phyloP scores from a whole-genome alignment of 2,113 vertebrate genomes.

The Esox niger region DNA sequence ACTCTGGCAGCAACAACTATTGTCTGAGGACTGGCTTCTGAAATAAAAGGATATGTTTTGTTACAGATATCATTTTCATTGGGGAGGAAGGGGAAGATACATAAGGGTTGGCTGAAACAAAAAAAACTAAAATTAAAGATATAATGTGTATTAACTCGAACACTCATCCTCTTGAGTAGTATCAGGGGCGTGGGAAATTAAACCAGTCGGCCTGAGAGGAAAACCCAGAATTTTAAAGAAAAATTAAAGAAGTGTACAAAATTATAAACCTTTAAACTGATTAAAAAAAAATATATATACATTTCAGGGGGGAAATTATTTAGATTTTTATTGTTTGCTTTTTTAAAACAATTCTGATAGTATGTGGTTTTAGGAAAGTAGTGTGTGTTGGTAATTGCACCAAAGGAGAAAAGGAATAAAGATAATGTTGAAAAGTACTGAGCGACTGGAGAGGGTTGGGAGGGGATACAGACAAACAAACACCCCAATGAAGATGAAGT shows the following conservation, averaged over 20 bases:
- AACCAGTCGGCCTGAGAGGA: neutral
- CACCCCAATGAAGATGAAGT: conserved; percentile 14
- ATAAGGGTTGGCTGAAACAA: neutral
- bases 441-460: neutral
- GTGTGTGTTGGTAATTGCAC: neutral
- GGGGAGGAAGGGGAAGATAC: conserved; percentile 1
- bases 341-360: neutral
- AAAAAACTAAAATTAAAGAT: neutral
- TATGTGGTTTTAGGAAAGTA: neutral
- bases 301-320: neutral
- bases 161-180: conserved; percentile 6
- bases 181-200: neutral
- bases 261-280: no score
- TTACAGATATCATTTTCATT: neutral
- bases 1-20: neutral
- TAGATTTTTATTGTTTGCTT: no score
- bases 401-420: neutral
- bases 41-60: neutral
- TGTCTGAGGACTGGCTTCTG: conserved; percentile 13
- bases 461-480: neutral
- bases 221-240: neutral
- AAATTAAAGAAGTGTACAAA: neutral
- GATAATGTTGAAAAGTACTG: neutral
- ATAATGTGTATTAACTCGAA: neutral
- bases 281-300: no score